phyloP scores from a whole-genome alignment of 2,797 vertebrate species.

The Chelmon rostratus region DNA sequence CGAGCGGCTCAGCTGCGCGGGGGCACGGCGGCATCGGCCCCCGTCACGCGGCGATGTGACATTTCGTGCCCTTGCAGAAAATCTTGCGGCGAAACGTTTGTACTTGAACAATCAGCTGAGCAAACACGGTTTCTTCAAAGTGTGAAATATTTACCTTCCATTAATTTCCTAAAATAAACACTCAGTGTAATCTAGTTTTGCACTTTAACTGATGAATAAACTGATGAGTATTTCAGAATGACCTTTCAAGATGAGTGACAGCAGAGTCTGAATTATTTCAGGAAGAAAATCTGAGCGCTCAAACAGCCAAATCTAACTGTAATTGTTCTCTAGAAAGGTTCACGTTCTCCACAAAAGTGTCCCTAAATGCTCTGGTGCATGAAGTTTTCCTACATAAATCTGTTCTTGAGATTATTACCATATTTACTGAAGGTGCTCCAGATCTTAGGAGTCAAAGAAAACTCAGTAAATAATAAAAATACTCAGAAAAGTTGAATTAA shows the following conservation, averaged over 20 bases:
- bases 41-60: background rate
- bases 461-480: no score
- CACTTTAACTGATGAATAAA: slow-evolving; percentile 6
- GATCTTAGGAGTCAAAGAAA: background rate
- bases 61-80: slow-evolving; percentile 7
- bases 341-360: background rate
- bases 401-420: background rate
- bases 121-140: background rate
- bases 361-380: background rate
- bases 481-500: no score
- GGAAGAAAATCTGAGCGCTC: background rate
- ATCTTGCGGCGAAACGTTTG: background rate
- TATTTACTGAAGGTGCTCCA: background rate
- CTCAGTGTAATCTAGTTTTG: rapidly evolving
- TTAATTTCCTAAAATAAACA: background rate
- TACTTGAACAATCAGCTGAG: background rate
- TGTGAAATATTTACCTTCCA: background rate
- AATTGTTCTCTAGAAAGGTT: background rate
- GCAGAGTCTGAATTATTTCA: slow-evolving; percentile 9
- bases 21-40: background rate
- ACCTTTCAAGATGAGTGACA: slow-evolving; percentile 9
- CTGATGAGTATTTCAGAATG: background rate
- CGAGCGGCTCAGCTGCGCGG: background rate
- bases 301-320: no score
- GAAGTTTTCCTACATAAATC: background rate